phyloP scores from a whole-genome alignment of 2,888 invertebrate genomes.

The Drosophila cognata region DNA sequence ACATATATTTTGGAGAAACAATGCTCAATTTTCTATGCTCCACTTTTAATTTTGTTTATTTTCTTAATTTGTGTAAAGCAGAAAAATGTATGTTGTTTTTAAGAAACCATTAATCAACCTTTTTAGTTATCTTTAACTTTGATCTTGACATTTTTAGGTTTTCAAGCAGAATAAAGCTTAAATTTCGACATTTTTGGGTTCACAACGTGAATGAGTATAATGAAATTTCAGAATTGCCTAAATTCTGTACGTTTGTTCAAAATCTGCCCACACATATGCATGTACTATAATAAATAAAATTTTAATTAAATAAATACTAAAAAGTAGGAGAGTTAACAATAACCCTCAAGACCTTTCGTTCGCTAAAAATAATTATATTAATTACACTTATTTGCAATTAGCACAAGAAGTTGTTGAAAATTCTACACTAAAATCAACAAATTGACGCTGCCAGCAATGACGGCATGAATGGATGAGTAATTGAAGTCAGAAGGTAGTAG shows the following conservation, averaged over 20 bases:
- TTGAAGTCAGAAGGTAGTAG: slow-evolving; percentile 49
- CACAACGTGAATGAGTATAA: slow-evolving; percentile 14
- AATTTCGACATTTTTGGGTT: slow-evolving; percentile 35
- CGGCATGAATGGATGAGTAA: slow-evolving; percentile 72
- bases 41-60: background rate
- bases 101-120: slow-evolving; percentile 53
- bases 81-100: slow-evolving; percentile 23
- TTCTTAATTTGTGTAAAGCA: slow-evolving; percentile 17
- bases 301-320: slow-evolving; percentile 1
- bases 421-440: slow-evolving; percentile 63
- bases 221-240: slow-evolving; percentile 10
- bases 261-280: slow-evolving; percentile 3
- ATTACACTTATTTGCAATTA: slow-evolving; percentile 57
- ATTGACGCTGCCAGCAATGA: slow-evolving; percentile 57
- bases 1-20: background rate
- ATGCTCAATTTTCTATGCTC: background rate
- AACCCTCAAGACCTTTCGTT: slow-evolving; percentile 30
- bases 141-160: slow-evolving; percentile 66
- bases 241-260: slow-evolving; percentile 8
- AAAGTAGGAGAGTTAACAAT: slow-evolving; percentile 10
- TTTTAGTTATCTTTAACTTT: slow-evolving; percentile 42
- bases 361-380: slow-evolving; percentile 43
- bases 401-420: slow-evolving; percentile 44
- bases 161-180: slow-evolving; percentile 23
- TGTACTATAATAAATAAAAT: slow-evolving; percentile 8